Evolutionary conservation across 2,888 invertebrate species (phyloP), one percentile per base, ranked within the genome.

Genomic region (Andrena camellia): DNA sequence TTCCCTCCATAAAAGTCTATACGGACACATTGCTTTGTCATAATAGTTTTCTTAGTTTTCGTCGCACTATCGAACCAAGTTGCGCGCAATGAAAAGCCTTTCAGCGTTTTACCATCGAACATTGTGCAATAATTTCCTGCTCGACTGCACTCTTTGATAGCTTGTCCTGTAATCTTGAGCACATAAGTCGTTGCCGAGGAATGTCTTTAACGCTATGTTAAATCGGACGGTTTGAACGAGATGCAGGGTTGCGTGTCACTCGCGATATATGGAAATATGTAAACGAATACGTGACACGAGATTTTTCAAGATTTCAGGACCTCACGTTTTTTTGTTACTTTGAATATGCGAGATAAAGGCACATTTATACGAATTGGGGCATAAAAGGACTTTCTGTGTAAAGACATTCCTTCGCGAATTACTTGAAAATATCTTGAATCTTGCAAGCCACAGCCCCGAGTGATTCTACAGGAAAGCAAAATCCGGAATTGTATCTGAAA

Each of bases 91-190:
- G 20, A 54, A 50, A 64, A 48, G 23, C 29, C 76, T 76, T 76
- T 76, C 64, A 70, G 60, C 69, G 64, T 20, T 70, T 20, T 17
- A n/a, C 23, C 20, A 33, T 70, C 64, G 70, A 69, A 79, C 50
- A 70, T 79, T 79, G 64, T 52, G 59, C 64, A 31, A 76, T 76
- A 66, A 80, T 80, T 76, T 66, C 59, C 10, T 70, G 70, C 76
- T 50, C 64, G 52, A 52, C 59, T 52, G 70, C 31, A 20, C 79
- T 31, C 79, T 80, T 76, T 76, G 60, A 80, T 70, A 76, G 59
- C n/a, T 20, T 23, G n/a, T 70, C 52, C 69, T 59, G 35, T 76
- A 70, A 80, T 64, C 77, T 60, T 60, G n/a, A 26, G 10, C 66
- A 54, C 59, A 50, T 60, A 66, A 35, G 48, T 70, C 64, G 64